These are phyloP conservation scores for Poeciliopsis turrubarensis DNA, from an alignment of 2,113 vertebrate species.

Conservation along the genomic window DNA sequence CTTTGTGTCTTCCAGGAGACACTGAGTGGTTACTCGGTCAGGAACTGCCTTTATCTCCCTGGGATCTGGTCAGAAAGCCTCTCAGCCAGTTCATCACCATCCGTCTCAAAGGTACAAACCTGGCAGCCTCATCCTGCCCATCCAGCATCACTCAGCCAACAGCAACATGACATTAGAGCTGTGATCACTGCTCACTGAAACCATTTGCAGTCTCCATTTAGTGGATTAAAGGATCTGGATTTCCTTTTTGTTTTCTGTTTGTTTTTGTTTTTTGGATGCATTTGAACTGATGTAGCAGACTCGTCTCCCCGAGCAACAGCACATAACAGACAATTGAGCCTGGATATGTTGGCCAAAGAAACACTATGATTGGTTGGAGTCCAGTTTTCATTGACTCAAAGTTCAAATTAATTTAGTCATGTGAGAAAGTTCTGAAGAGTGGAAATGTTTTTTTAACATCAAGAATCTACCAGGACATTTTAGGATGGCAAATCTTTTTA, in stretches of 20 bases:
- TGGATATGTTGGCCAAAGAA: constrained; percentile 8
- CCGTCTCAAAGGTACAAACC: constrained; percentile 74
- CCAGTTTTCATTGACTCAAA: neutral
- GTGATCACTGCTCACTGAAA: constrained; percentile 1
- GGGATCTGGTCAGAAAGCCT: constrained; percentile 91
- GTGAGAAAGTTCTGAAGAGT: too few species aligned
- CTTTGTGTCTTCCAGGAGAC: constrained; percentile 80
- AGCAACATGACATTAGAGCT: constrained; percentile 14
- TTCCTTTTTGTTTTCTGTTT: too few species aligned
- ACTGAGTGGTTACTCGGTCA: constrained; percentile 86
- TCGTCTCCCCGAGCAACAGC: constrained; percentile 8
- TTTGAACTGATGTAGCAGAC: constrained; percentile 6
- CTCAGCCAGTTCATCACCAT: constrained; percentile 84
- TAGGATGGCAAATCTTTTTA: neutral
- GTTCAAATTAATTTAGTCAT: neutral
- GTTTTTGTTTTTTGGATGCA: constrained; percentile 12
- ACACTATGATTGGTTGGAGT: neutral
- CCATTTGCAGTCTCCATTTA: constrained; percentile 28
- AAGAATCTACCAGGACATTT: too few species aligned
- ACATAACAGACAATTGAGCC: neutral
- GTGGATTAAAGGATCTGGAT: constrained; percentile 28
- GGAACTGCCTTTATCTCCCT: constrained; percentile 83
- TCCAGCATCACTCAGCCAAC: neutral
- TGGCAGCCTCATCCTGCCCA: neutral
- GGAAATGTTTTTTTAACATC: too few species aligned